Evolutionary conservation across 1,140 invertebrate genomes (phyloP).

Genomic region (Listronotus oregonensis): DNA sequence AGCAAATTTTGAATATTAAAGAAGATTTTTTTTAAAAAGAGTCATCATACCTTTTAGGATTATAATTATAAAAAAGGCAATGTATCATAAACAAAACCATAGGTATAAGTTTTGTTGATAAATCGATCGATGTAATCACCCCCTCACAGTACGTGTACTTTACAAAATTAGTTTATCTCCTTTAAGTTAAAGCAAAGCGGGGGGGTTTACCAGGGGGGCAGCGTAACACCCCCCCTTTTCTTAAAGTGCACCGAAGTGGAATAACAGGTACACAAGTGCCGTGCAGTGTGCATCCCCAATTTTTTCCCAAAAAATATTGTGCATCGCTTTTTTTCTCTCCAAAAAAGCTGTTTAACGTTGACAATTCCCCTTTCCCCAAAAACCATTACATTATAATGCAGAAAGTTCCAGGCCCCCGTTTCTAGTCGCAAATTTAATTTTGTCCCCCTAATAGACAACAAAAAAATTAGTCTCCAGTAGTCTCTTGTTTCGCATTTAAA

Average conservation of each 20-base stretch:
- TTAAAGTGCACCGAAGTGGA: slow-evolving; percentile 29
- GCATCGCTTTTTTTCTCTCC: slow-evolving; percentile 40
- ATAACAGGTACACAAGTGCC: slow-evolving; percentile 43
- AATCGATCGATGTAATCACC: too few relatives aligned
- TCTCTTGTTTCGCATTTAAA: too few relatives aligned
- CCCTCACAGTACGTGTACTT: too few relatives aligned
- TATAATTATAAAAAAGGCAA: too few relatives aligned
- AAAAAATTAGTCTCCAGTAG: too few relatives aligned
- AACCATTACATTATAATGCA: slow-evolving; percentile 27
- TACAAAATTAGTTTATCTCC: slow-evolving; percentile 7
- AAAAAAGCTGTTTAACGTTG: slow-evolving; percentile 41
- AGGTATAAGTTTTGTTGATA: too few relatives aligned
- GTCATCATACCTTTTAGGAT: too few relatives aligned
- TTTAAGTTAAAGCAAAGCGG: slow-evolving; percentile 6
- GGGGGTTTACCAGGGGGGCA: slow-evolving; percentile 14
- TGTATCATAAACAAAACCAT: too few relatives aligned
- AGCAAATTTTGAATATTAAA: too few relatives aligned
- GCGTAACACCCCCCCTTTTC: slow-evolving; percentile 6
- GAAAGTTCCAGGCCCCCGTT: slow-evolving; percentile 20
- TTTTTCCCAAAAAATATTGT: slow-evolving; percentile 42
- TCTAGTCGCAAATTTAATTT: not conserved
- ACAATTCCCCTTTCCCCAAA: slow-evolving; percentile 34
- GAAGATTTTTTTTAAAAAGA: too few relatives aligned
- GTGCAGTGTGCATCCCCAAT: slow-evolving; percentile 33
- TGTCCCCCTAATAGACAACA: too few relatives aligned